Evolutionary conservation across 2,113 vertebrate species (phyloP).

Genomic region (Phalacrocorax aristotelis): DNA sequence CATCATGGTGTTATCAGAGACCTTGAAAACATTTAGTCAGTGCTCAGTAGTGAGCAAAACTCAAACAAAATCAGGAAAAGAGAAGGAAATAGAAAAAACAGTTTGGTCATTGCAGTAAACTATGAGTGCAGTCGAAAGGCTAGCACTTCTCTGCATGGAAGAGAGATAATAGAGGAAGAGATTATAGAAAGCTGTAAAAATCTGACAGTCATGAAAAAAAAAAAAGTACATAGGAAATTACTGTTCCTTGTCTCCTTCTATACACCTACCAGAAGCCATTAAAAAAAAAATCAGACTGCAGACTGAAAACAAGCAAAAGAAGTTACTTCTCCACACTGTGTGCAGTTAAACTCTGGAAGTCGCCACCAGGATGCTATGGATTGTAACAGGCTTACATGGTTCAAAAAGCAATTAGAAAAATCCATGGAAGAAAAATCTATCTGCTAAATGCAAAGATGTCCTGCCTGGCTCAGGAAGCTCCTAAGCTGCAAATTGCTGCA

Average conservation of each 20-base stretch:
- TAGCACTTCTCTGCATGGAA: background rate
- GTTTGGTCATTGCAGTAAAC: background rate
- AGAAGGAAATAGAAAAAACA: background rate
- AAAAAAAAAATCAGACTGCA: background rate
- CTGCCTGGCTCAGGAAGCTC: background rate
- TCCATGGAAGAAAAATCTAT: background rate
- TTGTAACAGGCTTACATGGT: background rate
- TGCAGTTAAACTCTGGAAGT: background rate
- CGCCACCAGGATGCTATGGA: background rate
- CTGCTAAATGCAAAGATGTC: background rate
- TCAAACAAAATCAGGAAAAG: background rate
- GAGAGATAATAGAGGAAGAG: background rate
- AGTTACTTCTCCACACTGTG: background rate
- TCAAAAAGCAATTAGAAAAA: background rate
- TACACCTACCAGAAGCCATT: background rate
- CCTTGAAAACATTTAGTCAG: background rate
- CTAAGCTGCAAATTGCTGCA: background rate
- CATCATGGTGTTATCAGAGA: background rate
- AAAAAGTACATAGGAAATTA: background rate
- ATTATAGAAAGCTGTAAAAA: background rate
- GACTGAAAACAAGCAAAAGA: background rate
- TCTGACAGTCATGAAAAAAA: background rate
- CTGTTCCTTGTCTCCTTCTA: background rate
- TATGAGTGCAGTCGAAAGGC: background rate
- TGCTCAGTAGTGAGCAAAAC: background rate